phyloP scores from a whole-genome alignment of 2,888 invertebrate genomes.

The Idaea biselata region DNA sequence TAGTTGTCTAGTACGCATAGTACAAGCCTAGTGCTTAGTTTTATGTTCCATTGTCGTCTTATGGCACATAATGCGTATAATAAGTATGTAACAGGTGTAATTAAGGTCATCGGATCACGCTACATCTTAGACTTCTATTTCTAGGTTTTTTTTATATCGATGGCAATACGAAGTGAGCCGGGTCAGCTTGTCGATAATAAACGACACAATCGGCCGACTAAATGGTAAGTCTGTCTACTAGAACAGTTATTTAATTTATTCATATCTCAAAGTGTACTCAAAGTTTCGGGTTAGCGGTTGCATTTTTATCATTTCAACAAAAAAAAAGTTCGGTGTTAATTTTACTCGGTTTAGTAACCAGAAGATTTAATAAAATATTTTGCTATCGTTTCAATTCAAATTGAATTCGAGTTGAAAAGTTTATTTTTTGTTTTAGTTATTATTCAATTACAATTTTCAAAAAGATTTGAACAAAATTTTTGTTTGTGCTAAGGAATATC shows the following conservation, averaged over 20 bases:
- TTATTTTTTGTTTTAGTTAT: neutral
- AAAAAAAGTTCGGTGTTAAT: constrained; percentile 28
- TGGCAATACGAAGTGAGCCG: no score
- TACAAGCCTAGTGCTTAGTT: no score
- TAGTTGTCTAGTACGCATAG: no score
- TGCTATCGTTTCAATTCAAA: constrained; percentile 17
- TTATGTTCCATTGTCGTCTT: no score
- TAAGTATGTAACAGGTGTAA: no score
- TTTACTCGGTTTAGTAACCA: constrained; percentile 24
- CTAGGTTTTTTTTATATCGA: no score
- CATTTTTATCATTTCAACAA: constrained; percentile 27
- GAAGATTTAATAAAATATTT: constrained; percentile 24
- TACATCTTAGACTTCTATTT: no score
- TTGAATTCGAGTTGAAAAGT: constrained; percentile 12
- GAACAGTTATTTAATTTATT: constrained; percentile 48
- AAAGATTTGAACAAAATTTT: neutral
- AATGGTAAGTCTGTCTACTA: constrained; percentile 32
- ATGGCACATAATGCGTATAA: no score
- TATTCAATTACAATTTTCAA: neutral
- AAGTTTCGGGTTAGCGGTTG: constrained; percentile 28
- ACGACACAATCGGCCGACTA: no score
- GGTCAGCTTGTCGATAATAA: no score
- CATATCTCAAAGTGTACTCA: constrained; percentile 33
- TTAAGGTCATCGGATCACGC: no score
- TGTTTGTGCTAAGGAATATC: neutral